These are phyloP conservation scores for Mustelus asterias DNA, from an alignment of 2,113 vertebrate genomes.

Conservation along the genomic window DNA sequence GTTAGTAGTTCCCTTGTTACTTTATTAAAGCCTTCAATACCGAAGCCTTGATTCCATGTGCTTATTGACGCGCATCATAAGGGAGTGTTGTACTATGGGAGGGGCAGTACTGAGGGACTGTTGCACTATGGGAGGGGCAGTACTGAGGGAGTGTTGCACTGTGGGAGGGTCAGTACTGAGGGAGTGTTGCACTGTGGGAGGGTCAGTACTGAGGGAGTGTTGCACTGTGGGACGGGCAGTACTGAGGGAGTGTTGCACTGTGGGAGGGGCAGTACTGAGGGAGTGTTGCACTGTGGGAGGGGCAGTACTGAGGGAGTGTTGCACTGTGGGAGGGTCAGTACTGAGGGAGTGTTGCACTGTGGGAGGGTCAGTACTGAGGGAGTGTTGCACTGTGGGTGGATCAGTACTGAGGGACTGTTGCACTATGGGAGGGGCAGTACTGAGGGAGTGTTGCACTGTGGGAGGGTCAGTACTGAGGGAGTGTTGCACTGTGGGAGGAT, in stretches of 20 bases:
- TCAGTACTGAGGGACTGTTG: neutral
- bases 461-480: neutral
- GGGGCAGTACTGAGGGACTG: no score
- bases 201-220: neutral
- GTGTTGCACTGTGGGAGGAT: neutral
- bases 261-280: no score
- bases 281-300: no score
- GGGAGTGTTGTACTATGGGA: no score
- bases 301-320: no score
- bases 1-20: no score
- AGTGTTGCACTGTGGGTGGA: no score
- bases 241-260: neutral
- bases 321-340: neutral
- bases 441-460: neutral
- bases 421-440: neutral
- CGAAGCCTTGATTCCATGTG: no score
- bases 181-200: neutral
- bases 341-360: neutral
- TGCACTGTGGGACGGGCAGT: neutral
- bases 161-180: neutral
- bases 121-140: neutral
- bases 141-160: neutral
- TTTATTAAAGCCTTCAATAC: no score
- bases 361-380: neutral
- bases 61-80: no score